These are phyloP conservation scores for Triplophysa yarkandensis DNA, from an alignment of 2,797 vertebrate species.

Conservation along the genomic window DNA sequence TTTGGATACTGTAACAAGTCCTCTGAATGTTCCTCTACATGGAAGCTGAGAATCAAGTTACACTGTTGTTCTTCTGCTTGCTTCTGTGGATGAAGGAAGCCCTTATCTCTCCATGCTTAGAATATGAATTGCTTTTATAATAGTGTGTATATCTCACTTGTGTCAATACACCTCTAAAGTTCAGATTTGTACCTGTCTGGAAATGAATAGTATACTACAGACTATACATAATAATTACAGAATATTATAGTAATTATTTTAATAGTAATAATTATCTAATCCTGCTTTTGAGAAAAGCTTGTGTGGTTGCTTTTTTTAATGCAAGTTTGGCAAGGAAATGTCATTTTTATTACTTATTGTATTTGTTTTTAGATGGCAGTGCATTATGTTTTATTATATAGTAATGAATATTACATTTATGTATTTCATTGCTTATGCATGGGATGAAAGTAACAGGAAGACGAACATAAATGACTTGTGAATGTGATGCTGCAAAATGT, in stretches of 20 bases:
- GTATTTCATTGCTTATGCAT: neutral
- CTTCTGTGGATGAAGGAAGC: constrained; percentile 36
- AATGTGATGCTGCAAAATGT: neutral
- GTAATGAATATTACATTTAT: neutral
- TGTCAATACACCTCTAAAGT: too few species aligned
- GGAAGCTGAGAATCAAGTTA: constrained; percentile 52
- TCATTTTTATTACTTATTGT: constrained; percentile 64
- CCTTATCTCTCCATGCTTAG: neutral
- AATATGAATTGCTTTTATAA: neutral
- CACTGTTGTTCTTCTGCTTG: constrained; percentile 25
- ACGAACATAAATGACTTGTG: neutral
- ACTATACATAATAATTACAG: too few species aligned
- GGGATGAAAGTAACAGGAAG: too few species aligned
- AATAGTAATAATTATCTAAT: neutral
- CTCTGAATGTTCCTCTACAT: constrained; percentile 37
- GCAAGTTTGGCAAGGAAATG: constrained; percentile 37
- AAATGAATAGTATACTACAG: too few species aligned
- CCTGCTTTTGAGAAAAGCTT: neutral
- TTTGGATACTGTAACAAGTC: constrained; percentile 15
- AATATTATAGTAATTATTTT: neutral
- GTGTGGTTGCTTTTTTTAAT: neutral
- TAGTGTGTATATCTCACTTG: neutral
- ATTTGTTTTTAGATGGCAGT: constrained; percentile 5
- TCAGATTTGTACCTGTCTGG: too few species aligned
- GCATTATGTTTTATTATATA: neutral